Evolutionary conservation across 2,888 invertebrate species (phyloP), one percentile per base, ranked within the genome.

Genomic region (Drosophila yooni): DNA sequence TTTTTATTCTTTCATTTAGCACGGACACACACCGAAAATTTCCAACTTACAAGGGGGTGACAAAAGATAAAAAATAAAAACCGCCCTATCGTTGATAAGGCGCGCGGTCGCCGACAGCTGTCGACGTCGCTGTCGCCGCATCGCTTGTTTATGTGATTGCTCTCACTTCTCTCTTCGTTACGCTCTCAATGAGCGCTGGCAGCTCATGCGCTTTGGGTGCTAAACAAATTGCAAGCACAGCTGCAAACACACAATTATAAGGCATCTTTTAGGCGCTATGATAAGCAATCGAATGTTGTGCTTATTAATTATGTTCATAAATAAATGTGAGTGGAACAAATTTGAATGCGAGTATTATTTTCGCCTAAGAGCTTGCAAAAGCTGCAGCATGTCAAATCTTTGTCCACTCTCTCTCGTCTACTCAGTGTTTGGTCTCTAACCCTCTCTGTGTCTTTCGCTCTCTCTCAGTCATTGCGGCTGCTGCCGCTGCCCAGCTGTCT

Each of bases 61-160:
- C 57, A 68, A 59, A n/a, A 21, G 15, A 34, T 40, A 25, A 15
- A n/a, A 18, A 27, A 25, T n/a, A 18, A 33, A 84, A 85, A 61
- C 83, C 76, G 76, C 85, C 83, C 83, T 66, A 11, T 62, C 25
- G 59, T 71, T 83, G 83, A 83, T 84, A 86, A 86, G 84, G 52
- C 79, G 70, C 70, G 65, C 74, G 60, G 52, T 60, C 63, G 38
- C 11, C 70, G 79, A 76, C 86, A 85, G 83, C 83, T 85, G 83
- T 72, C 62, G 68, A 58, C 40, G 74, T 69, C 75, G 58, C 74
- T 70, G 83, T 38, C 68, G 65, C 65, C 27, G 56, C 69, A 69
- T 63, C 73, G 79, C 62, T 82, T 82, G 82, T 79, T 76, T 83
- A 78, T 83, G 46, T 78, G 75, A 66, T 50, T 67, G 64, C 68